A percentile compares a stretch with the other conserved stretches of the same genome.
These are phyloP conservation scores for Malurus alboscapulatus DNA, from an alignment of 2,113 vertebrate genomes.

Conservation along the genomic window DNA sequence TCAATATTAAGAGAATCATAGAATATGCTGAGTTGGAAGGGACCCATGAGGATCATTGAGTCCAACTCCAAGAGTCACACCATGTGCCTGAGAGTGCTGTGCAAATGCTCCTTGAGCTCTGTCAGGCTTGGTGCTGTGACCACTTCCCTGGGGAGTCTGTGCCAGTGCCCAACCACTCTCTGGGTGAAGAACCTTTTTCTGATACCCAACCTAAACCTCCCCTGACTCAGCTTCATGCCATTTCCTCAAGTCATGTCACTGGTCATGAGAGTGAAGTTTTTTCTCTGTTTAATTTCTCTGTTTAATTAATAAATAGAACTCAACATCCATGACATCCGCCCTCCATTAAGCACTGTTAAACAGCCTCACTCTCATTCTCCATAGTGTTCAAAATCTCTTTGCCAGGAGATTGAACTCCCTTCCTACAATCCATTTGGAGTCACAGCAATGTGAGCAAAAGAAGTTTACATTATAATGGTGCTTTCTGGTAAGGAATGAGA, in stretches of 20 bases:
- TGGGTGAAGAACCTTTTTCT: not conserved
- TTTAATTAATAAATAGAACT: not conserved
- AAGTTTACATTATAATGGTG: not conserved
- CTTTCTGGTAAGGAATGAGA: not conserved
- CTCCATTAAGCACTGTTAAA: not conserved
- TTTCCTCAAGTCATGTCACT: not conserved
- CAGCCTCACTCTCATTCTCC: not conserved
- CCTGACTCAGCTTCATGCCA: not conserved
- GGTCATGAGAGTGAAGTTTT: not conserved
- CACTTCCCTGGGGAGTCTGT: not conserved
- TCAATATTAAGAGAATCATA: not conserved
- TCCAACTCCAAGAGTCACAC: not conserved
- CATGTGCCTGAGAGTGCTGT: not conserved
- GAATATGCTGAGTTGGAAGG: not conserved
- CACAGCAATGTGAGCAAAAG: not conserved
- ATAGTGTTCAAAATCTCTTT: not conserved
- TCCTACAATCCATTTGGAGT: not conserved
- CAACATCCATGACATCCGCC: not conserved
- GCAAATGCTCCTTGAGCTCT: not conserved
- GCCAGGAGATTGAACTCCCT: not conserved
- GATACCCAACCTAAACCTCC: not conserved
- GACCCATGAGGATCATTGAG: not conserved
- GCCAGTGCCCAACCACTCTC: not conserved
- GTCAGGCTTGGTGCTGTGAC: not conserved
- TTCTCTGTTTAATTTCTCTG: not conserved